Evolutionary conservation across 2,797 vertebrate species (phyloP).

Genomic region (Scolopax bukidnonensis): DNA sequence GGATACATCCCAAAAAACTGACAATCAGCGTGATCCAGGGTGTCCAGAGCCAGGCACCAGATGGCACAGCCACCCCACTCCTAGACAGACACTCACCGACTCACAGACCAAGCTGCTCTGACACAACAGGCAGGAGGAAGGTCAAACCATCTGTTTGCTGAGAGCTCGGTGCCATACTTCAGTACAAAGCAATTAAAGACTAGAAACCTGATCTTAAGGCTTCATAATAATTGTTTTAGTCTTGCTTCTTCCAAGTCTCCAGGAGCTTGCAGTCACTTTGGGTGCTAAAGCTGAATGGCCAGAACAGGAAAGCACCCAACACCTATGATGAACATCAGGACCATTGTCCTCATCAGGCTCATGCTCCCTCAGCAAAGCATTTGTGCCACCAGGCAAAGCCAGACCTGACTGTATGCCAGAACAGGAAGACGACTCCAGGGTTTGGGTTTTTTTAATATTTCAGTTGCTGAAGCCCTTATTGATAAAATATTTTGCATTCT

Average conservation of each 20-base stretch:
- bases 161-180: background rate
- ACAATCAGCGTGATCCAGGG: background rate
- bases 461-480: background rate
- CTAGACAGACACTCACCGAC: background rate
- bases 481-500: background rate
- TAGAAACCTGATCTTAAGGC: background rate
- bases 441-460: background rate
- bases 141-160: conserved; percentile 13
- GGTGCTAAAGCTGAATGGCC: background rate
- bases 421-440: background rate
- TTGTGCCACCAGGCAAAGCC: background rate
- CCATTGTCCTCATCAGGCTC: no score
- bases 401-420: background rate
- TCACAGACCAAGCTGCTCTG: background rate
- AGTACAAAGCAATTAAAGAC: background rate
- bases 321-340: background rate
- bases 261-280: accelerated
- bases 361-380: background rate
- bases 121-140: background rate
- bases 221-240: background rate
- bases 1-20: background rate
- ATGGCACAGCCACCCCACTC: background rate
- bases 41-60: background rate
- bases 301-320: background rate
- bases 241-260: background rate